These are phyloP conservation scores for Fistularia tabacaria DNA, from an alignment of 2,797 vertebrate species.

Conservation along the genomic window DNA sequence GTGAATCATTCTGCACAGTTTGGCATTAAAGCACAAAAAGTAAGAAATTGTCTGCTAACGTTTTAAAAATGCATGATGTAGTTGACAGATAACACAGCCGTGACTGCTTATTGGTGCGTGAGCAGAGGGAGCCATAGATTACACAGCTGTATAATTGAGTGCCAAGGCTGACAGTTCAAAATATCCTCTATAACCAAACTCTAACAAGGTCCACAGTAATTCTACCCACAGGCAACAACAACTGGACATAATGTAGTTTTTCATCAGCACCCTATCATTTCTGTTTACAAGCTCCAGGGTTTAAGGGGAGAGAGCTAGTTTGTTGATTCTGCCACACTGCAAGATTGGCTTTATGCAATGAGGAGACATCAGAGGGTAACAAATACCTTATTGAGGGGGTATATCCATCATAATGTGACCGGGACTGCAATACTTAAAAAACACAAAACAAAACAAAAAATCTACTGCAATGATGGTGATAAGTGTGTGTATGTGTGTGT, in stretches of 20 bases:
- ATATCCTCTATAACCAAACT: constrained; percentile 54
- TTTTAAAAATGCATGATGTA: constrained; percentile 1
- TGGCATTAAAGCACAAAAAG: constrained; percentile 1
- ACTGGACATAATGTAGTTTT: constrained; percentile 61
- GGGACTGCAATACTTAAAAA: too few species aligned
- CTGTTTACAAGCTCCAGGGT: constrained; percentile 51
- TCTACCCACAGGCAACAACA: constrained; percentile 53
- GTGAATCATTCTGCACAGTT: constrained; percentile 8
- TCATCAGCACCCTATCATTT: constrained; percentile 57
- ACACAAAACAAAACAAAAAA: too few species aligned
- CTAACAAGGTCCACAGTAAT: constrained; percentile 62
- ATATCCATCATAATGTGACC: too few species aligned
- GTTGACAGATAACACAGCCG: constrained; percentile 3
- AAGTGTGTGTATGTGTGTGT: too few species aligned
- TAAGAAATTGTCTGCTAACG: too few species aligned
- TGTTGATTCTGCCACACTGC: constrained; percentile 19
- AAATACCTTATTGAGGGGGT: too few species aligned
- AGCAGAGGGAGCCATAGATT: constrained; percentile 43
- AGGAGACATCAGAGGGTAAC: constrained; percentile 6
- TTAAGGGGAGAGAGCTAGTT: constrained; percentile 17
- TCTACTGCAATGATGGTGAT: too few species aligned
- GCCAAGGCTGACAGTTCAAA: constrained; percentile 58
- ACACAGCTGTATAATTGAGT: constrained; percentile 61
- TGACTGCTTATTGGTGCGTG: constrained; percentile 7
- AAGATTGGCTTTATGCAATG: constrained; percentile 34